A percentile compares a stretch with the other conserved stretches of the same genome.
Conservation (phyloP, 1,140 invertebrate species). For the Papilio dardanus region DNA sequence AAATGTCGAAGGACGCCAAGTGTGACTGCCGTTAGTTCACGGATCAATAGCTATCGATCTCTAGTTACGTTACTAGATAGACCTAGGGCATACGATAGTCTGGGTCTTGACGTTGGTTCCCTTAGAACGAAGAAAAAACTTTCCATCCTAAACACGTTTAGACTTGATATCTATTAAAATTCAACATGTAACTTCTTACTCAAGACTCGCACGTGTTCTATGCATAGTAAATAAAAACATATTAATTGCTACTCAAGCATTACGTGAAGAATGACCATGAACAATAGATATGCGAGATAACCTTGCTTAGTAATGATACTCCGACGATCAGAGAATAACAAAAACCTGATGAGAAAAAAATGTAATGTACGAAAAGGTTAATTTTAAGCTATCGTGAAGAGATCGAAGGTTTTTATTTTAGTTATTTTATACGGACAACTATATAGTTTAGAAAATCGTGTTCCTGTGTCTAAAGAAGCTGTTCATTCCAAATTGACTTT, state of each 20-base stretch:
- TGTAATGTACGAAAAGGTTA: neutral
- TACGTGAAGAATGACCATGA: constrained; percentile 23
- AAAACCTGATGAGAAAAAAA: constrained; percentile 24
- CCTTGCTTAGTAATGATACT: constrained; percentile 28
- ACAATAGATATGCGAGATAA: constrained; percentile 18
- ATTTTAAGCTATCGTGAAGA: neutral
- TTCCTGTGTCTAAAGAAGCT: neutral
- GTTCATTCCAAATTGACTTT: neutral
- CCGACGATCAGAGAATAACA: constrained; percentile 20
- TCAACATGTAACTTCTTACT: neutral
- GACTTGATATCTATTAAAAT: neutral
- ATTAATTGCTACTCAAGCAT: constrained; percentile 14
- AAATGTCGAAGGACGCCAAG: constrained; percentile 63
- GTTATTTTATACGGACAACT: neutral
- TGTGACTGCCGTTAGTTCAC: constrained; percentile 74
- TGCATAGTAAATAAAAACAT: constrained; percentile 21
- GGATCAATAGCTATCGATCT: constrained; percentile 67
- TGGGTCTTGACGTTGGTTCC: neutral
- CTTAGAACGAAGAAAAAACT: neutral
- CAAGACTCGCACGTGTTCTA: neutral
- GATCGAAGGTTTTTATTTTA: neutral
- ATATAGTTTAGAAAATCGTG: neutral
- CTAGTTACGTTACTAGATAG: constrained; percentile 52
- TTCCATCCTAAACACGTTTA: no score
- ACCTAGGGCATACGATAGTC: constrained; percentile 24